Conservation (phyloP, 2,888 invertebrate species). For the Aleiodes alternator region DNA sequence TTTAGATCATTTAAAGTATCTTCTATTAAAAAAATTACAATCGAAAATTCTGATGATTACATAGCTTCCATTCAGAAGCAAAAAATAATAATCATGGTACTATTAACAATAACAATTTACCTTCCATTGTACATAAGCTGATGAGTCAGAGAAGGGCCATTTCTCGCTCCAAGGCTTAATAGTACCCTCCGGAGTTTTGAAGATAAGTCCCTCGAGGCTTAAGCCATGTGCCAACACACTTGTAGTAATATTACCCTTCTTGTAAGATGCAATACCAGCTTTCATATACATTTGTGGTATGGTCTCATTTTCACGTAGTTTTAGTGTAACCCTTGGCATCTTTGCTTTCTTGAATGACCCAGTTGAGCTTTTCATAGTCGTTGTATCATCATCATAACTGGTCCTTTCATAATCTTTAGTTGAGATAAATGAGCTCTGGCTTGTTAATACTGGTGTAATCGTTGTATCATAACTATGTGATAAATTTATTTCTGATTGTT, state of each 20-base stretch:
- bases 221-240: slow-evolving; percentile 66
- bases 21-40: no score
- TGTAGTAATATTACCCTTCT: slow-evolving; percentile 69
- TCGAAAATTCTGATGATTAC: no score
- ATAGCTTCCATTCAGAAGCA: no score
- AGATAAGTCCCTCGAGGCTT: slow-evolving; percentile 68
- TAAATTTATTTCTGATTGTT: not conserved
- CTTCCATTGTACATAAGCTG: slow-evolving; percentile 83
- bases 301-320: slow-evolving; percentile 66
- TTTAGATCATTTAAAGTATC: no score
- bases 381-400: not conserved
- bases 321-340: slow-evolving; percentile 65
- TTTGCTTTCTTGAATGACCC: slow-evolving; percentile 54
- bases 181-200: slow-evolving; percentile 69
- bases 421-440: no score
- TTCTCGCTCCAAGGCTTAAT: slow-evolving; percentile 79
- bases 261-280: slow-evolving; percentile 68
- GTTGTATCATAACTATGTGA: not conserved
- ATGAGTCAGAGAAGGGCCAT: slow-evolving; percentile 82
- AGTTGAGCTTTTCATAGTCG: slow-evolving; percentile 8
- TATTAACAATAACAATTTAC: slow-evolving; percentile 74
- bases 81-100: not conserved
- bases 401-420: no score
- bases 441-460: not conserved
- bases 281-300: slow-evolving; percentile 69